Conservation (phyloP, 2,888 invertebrate genomes). For the Macrophya annulata region DNA sequence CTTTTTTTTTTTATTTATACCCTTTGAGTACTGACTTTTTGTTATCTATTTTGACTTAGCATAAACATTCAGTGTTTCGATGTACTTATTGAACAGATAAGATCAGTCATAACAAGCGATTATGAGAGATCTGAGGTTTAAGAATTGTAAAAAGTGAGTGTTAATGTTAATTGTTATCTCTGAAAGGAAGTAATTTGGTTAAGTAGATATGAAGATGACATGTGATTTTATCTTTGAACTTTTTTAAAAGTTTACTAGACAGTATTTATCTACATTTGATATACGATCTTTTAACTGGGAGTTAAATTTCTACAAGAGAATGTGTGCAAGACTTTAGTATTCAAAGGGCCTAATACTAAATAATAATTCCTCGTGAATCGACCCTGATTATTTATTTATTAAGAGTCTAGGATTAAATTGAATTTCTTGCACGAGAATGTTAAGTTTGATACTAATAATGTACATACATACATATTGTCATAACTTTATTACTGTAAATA, state of each 20-base stretch:
- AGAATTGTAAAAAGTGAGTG: not conserved
- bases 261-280: not conserved
- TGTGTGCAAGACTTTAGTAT: not conserved
- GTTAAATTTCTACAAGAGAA: not conserved
- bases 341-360: not conserved
- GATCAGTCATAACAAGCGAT: not conserved
- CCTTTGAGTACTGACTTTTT: not conserved
- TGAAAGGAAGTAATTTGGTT: not conserved
- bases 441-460: slow-evolving; percentile 30
- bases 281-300: not conserved
- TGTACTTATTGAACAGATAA: slow-evolving; percentile 9
- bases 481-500: slow-evolving; percentile 36
- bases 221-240: not conserved
- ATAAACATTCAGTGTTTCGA: not conserved
- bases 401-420: not conserved
- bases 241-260: not conserved
- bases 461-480: slow-evolving; percentile 23
- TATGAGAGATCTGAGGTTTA: not conserved
- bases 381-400: slow-evolving; percentile 23
- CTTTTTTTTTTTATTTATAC: not conserved
- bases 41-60: not conserved
- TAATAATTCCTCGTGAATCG: not conserved
- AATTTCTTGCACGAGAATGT: slow-evolving; percentile 13
- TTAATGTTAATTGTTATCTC: not conserved
- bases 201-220: not conserved